These are phyloP conservation scores for Griposia aprilina DNA, from an alignment of 2,888 invertebrate species.

Conservation along the genomic window DNA sequence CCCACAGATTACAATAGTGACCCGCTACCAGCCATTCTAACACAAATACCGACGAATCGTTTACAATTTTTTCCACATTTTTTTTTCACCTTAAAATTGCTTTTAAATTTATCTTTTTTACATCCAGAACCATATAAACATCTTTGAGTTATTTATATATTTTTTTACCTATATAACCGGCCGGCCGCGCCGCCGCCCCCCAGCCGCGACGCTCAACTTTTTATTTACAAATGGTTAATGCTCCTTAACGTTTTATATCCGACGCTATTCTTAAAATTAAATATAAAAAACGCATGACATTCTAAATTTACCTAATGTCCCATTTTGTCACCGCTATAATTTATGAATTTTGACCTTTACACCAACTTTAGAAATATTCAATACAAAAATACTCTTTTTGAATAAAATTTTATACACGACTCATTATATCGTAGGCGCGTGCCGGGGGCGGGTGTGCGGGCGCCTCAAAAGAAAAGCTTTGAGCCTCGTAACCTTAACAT, in stretches of 20 bases:
- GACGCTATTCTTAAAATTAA: constrained; percentile 91
- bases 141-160: constrained; percentile 90
- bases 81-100: constrained; percentile 84
- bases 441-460: constrained; percentile 79
- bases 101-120: constrained; percentile 89
- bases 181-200: constrained; percentile 80
- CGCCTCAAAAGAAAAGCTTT: constrained; percentile 89
- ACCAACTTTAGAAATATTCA: constrained; percentile 91
- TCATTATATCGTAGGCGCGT: constrained; percentile 83
- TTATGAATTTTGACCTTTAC: constrained; percentile 91
- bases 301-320: constrained; percentile 90
- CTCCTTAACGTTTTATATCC: constrained; percentile 92
- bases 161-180: constrained; percentile 90
- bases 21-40: constrained; percentile 86
- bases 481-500: constrained; percentile 91
- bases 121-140: constrained; percentile 91
- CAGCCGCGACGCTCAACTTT: constrained; percentile 80
- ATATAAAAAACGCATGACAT: constrained; percentile 91
- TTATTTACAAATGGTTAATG: constrained; percentile 93
- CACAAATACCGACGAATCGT: constrained; percentile 89
- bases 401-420: constrained; percentile 91
- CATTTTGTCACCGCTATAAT: constrained; percentile 89
- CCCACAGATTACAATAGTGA: constrained; percentile 90
- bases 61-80: constrained; percentile 83
- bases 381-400: constrained; percentile 92